Evolutionary conservation across 1,140 invertebrate genomes (phyloP).

Genomic region (Lasaia peninsularis): DNA sequence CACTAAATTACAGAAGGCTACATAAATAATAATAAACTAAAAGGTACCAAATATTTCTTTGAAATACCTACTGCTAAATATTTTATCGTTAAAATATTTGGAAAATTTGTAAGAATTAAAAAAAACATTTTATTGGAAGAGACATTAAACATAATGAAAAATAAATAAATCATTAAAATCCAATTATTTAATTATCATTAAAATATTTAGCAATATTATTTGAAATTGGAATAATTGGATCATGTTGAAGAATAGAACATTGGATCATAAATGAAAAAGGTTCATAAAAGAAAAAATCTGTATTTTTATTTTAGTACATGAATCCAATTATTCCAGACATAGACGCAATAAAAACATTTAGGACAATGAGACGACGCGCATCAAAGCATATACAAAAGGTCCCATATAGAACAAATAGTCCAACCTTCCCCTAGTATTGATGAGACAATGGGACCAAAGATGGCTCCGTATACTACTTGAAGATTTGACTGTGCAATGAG

Average conservation of each 20-base stretch:
- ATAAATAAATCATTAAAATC: too few relatives aligned
- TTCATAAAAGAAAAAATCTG: too few relatives aligned
- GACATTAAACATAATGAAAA: too few relatives aligned
- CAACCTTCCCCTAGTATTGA: constrained; percentile 55
- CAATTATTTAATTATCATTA: background rate
- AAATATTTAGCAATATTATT: background rate
- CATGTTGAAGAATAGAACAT: background rate
- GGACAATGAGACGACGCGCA: constrained; percentile 26
- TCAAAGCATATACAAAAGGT: constrained; percentile 48
- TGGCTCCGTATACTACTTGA: constrained; percentile 57
- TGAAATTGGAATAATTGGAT: background rate
- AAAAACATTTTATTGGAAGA: too few relatives aligned
- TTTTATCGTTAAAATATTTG: background rate
- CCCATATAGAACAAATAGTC: constrained; percentile 50
- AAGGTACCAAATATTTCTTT: too few relatives aligned
- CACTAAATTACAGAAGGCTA: constrained; percentile 18
- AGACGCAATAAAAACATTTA: constrained; percentile 29
- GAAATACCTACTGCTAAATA: background rate
- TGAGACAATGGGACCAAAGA: constrained; percentile 61
- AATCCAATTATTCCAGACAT: background rate
- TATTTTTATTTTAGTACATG: background rate
- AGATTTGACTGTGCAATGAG: constrained; percentile 59
- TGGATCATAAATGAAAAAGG: too few relatives aligned
- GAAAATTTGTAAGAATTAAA: background rate
- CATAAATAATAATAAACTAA: constrained; percentile 20